Evolutionary conservation across 2,888 invertebrate species (phyloP), one percentile per base, ranked within the genome.

Genomic region (Dicranocentrus wangi): DNA sequence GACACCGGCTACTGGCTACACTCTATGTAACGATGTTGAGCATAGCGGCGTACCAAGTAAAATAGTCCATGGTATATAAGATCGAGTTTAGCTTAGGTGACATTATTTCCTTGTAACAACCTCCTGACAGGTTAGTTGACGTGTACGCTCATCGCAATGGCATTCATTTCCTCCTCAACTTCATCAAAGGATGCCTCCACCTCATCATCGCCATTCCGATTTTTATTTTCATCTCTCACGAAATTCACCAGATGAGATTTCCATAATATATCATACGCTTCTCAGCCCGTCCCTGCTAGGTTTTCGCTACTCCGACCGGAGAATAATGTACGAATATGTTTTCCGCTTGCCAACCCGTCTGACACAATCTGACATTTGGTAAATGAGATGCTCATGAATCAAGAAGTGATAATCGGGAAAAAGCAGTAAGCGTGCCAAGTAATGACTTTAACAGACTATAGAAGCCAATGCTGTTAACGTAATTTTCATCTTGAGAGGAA

Each of bases 141-240:
- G 66, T 76, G 68, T 47, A 28, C 15, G 27, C 47, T 76, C 68
- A 60, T 68, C 21, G 39, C 19, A 32, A 43, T 47, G 68, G 17
- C 47, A 47, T 47, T 66, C 58, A 60, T 68, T 76, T 60, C 66
- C 58, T 68, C 55, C 60, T 58, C 68, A 60, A 27, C 55, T 15
- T 51, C 28, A 10, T 65, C 28, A 28, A 61, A 61, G 8, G 17
- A 1, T 13, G 3, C 17, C 27, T 25, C n/a, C 27, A 58, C 39
- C 13, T 8, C 39, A 39, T 39, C 39, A 8, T 39, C n/a, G n/a
- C 32, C 10, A 7, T 32, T 32, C 32, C 5, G 32, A 32, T 32
- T 32, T 32, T n/a, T n/a, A n/a, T n/a, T 32, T 32, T 47, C 47
- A 10, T 47, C 47, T 47, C 15, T 47, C 15, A 47, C n/a, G 15